Conservation (phyloP, 1,140 invertebrate genomes). For the Drosophila athabasca region DNA sequence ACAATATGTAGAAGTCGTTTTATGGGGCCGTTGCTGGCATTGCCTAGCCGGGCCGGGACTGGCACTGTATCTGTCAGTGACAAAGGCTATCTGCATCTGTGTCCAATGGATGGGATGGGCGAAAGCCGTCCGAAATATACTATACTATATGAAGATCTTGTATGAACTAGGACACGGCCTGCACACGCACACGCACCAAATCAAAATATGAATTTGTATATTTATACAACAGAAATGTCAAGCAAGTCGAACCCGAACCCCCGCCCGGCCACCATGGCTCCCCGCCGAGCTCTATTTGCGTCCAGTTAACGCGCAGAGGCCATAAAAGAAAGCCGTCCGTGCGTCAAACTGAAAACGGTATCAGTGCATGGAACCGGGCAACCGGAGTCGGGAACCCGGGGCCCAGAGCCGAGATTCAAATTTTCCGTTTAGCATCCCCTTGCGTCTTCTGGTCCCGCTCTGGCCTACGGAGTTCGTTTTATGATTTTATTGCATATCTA, state of each 20-base stretch:
- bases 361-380: no score
- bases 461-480: slow-evolving; percentile 72
- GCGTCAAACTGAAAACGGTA: slow-evolving; percentile 21
- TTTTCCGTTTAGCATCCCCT: slow-evolving; percentile 69
- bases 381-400: background rate
- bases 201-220: slow-evolving; percentile 74
- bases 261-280: slow-evolving; percentile 8
- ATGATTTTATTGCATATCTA: slow-evolving; percentile 82
- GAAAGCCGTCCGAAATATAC: no score
- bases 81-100: slow-evolving; percentile 28
- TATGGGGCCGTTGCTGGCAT: slow-evolving; percentile 35
- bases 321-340: slow-evolving; percentile 71
- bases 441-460: slow-evolving; percentile 14
- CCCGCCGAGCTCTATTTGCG: slow-evolving; percentile 74
- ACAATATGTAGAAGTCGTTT: slow-evolving; percentile 57
- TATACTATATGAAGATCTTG: background rate
- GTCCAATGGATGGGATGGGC: slow-evolving; percentile 37
- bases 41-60: background rate
- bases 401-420: slow-evolving; percentile 64
- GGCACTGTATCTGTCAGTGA: background rate
- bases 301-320: slow-evolving; percentile 72
- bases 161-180: slow-evolving; percentile 63
- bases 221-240: slow-evolving; percentile 67
- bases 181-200: slow-evolving; percentile 63
- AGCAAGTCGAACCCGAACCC: slow-evolving; percentile 13